Base-by-base conservation (phyloP, 2,797 vertebrate genomes). In the Sphenodon punctatus region DNA sequence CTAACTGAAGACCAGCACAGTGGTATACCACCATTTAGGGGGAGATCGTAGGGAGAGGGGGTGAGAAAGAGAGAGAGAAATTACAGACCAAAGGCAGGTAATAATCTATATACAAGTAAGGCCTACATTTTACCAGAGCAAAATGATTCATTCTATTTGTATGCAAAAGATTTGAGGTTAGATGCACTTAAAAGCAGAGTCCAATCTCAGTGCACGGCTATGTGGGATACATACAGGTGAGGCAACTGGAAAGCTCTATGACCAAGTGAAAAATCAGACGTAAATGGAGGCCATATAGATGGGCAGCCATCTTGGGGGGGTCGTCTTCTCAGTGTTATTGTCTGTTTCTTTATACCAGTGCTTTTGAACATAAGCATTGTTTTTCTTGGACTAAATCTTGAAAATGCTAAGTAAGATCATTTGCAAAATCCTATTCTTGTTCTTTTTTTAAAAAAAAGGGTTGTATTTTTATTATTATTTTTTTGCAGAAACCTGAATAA, bases 91-190 rank as follows among this genome's bases (percentile, higher is more conserved):
- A 95, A 96, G 97, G 97, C 96, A 97, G 96, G 96, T 95, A 93
- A 94, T 94, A 95, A 96, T 97, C 96, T 98, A 97, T 98, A 91
- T 98, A 98, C 97, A 99, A 97, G 96, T 99, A 99, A 99, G 98
- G 98, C 98, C 97, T 97, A 97, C 97, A 97, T 97, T 97, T 98
- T 96, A 97, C 97, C 97, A 97, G 97, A 97, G 97, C 97, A 97
- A 97, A 97, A 97, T 94, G 90, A 95, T 95, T 97, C 97, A 95
- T 97, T 97, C 96, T 96, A 95, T 94, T 96, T 94, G 96, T 97
- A 97, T 94, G 96, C 96, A 96, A 97, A 93, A 95, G 94, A 92
- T 93, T 87, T 96, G 95, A 96, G 96, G 94, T 95, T 94, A 95
- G 94, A 97, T 95, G 97, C 97, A 96, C 91, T 96, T 94, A 93